Percentiles rank a stretch among this genome's conserved stretches.
Conservation (phyloP, 2,888 invertebrate species). For the Drosophila paranaensis region DNA sequence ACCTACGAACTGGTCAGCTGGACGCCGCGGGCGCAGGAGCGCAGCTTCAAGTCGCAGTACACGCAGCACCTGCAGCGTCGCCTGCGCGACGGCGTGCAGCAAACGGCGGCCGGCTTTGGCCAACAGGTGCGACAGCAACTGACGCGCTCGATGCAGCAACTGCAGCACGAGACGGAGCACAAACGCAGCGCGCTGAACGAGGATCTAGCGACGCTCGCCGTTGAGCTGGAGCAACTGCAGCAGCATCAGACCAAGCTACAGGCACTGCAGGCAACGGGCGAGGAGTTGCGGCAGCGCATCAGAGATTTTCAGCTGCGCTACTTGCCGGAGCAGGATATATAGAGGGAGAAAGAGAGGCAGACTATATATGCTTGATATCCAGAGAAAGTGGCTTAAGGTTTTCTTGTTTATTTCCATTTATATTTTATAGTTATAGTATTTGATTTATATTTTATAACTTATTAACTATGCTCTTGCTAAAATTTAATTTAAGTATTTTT, state of each 20-base stretch:
- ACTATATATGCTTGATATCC: neutral
- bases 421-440: neutral
- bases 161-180: conserved; percentile 9
- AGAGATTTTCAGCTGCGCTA: conserved; percentile 46
- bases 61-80: conserved; percentile 95
- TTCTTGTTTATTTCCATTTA: neutral
- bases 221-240: conserved; percentile 24
- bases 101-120: conserved; percentile 97
- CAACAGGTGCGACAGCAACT: conserved; percentile 85
- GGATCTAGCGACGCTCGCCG: conserved; percentile 11
- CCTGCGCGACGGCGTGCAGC: conserved; percentile 94
- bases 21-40: conserved; percentile 98
- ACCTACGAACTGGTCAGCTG: conserved; percentile 98
- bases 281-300: conserved; percentile 31
- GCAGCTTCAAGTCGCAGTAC: conserved; percentile 97
- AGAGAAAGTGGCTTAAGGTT: too few relatives aligned
- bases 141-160: conserved; percentile 13
- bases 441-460: neutral
- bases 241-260: conserved; percentile 24
- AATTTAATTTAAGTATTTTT: neutral
- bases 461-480: conserved; percentile 8
- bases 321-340: conserved; percentile 11
- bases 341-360: neutral
- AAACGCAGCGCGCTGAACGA: conserved; percentile 13
- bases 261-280: conserved; percentile 17